Conservation (phyloP, 2,113 vertebrate species). For the Catagonus wagneri region DNA sequence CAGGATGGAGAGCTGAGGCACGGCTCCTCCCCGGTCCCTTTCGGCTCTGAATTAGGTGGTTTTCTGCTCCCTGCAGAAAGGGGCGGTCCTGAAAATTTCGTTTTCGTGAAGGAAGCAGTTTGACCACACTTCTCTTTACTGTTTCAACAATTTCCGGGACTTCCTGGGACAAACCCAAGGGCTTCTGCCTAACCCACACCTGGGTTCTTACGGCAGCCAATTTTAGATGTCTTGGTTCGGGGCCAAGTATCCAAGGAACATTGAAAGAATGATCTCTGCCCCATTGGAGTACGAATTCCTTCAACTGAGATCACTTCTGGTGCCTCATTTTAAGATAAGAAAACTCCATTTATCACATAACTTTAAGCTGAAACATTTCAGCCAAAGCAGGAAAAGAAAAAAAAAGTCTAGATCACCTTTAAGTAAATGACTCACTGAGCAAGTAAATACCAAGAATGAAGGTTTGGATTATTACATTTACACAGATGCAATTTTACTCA, state of each 20-base stretch:
- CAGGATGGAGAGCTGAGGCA: background rate
- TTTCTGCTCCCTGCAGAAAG: constrained; percentile 10
- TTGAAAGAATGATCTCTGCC: constrained; percentile 69
- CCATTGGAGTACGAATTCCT: constrained; percentile 64
- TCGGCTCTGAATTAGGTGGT: background rate
- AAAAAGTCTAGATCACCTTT: constrained; percentile 37
- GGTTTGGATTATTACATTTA: background rate
- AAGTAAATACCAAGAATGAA: constrained; percentile 11
- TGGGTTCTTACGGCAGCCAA: constrained; percentile 63
- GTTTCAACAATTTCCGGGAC: constrained; percentile 39
- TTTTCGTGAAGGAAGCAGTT: background rate
- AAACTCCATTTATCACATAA: constrained; percentile 51
- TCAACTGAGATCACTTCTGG: constrained; percentile 43
- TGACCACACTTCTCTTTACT: background rate
- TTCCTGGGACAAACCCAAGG: constrained; percentile 34
- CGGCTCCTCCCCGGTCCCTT: background rate
- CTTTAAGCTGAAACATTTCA: constrained; percentile 55
- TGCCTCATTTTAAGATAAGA: constrained; percentile 58
- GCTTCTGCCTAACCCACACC: constrained; percentile 53
- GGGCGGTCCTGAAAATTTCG: background rate
- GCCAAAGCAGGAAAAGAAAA: constrained; percentile 34
- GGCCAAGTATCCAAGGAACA: constrained; percentile 67
- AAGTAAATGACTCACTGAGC: constrained; percentile 44
- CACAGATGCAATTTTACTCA: background rate
- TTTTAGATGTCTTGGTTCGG: constrained; percentile 66